A percentile compares a stretch with the other conserved stretches of the same genome.
phyloP scores from a whole-genome alignment of 2,797 vertebrate species.

The Pachyuromys duprasi region DNA sequence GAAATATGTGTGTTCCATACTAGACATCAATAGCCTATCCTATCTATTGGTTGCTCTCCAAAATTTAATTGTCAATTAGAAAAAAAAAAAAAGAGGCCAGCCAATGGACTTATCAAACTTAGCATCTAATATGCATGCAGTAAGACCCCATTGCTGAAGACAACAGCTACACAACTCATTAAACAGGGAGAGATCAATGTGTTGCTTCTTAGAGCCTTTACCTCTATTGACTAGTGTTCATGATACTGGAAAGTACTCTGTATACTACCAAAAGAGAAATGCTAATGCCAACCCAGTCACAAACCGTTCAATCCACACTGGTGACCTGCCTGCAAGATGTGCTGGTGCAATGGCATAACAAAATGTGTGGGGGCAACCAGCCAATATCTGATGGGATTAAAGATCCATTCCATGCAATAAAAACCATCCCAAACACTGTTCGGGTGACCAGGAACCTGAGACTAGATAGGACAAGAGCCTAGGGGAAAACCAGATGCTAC shows the following conservation, averaged over 20 bases:
- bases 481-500: not conserved
- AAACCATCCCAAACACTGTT: no score
- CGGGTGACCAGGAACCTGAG: not conserved
- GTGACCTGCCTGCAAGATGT: not conserved
- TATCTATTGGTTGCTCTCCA: not conserved
- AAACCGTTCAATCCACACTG: not conserved
- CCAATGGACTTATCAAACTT: not conserved
- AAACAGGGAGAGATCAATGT: not conserved
- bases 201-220: not conserved
- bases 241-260: not conserved
- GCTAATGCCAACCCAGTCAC: not conserved
- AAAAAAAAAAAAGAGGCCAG: not conserved
- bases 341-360: no score
- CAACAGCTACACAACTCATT: not conserved
- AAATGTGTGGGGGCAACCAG: not conserved
- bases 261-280: not conserved
- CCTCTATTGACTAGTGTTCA: not conserved
- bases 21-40: not conserved
- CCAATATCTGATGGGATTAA: not conserved
- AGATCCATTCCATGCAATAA: no score
- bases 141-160: not conserved
- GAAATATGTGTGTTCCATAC: not conserved
- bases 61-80: not conserved
- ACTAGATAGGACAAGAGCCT: not conserved
- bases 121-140: not conserved